Evolutionary conservation across 2,888 invertebrate genomes (phyloP).

Genomic region (Aethes cnicana): DNA sequence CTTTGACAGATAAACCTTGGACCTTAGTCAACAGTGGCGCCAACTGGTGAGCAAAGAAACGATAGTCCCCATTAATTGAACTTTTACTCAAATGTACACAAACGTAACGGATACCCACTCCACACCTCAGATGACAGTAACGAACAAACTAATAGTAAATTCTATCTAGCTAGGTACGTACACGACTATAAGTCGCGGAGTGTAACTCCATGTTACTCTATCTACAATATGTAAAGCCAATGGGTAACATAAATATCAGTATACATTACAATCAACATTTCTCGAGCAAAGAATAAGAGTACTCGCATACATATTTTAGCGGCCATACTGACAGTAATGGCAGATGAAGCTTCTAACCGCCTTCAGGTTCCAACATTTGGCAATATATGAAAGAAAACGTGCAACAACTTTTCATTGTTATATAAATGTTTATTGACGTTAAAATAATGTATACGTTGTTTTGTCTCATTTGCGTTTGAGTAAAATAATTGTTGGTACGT

Average conservation of each 20-base stretch:
- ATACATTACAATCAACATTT: slow-evolving; percentile 26
- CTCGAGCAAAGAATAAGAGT: slow-evolving; percentile 12
- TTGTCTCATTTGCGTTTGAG: neutral
- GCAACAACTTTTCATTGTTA: neutral
- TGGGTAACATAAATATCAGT: slow-evolving; percentile 21
- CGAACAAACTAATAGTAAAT: too few relatives aligned
- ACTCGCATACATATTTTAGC: slow-evolving; percentile 4
- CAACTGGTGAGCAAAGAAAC: too few relatives aligned
- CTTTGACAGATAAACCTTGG: too few relatives aligned
- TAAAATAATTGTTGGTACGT: slow-evolving; percentile 1
- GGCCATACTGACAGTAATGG: neutral
- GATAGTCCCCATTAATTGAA: too few relatives aligned
- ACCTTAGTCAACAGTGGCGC: too few relatives aligned
- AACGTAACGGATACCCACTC: too few relatives aligned
- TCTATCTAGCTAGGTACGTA: too few relatives aligned
- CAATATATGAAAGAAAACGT: neutral
- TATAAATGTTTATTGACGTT: neutral
- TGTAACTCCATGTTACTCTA: neutral
- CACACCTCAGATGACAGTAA: too few relatives aligned
- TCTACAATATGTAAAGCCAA: slow-evolving; percentile 11
- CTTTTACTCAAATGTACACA: too few relatives aligned
- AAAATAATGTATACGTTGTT: neutral
- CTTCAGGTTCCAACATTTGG: neutral
- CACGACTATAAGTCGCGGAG: too few relatives aligned
- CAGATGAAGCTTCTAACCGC: slow-evolving; percentile 4